Percentiles rank a stretch among this genome's conserved stretches.
These are phyloP conservation scores for Pituophis catenifer DNA, from an alignment of 2,113 vertebrate genomes.

Conservation along the genomic window DNA sequence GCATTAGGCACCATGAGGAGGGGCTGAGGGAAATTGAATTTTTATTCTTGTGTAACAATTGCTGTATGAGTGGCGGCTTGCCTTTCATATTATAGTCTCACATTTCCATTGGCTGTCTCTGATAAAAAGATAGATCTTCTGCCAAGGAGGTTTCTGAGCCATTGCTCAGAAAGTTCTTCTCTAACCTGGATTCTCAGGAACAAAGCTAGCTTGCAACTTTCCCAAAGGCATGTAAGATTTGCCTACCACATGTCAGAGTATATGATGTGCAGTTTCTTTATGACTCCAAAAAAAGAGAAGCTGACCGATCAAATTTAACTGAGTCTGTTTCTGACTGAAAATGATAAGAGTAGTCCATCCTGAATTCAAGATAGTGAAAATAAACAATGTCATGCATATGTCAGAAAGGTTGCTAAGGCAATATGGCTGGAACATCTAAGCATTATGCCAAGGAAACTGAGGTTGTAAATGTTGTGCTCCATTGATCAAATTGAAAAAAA, in stretches of 20 bases:
- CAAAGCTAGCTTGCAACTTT: slow-evolving; percentile 44
- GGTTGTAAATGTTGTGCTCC: background rate
- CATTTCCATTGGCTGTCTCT: slow-evolving; percentile 36
- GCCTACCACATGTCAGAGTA: slow-evolving; percentile 28
- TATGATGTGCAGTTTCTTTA: slow-evolving; percentile 14
- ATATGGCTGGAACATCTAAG: background rate
- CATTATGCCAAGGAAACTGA: background rate
- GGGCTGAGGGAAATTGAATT: background rate
- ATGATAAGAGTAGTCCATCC: background rate
- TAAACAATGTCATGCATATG: background rate
- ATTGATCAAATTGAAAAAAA: background rate
- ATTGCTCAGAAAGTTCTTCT: slow-evolving; percentile 53
- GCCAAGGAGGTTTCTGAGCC: slow-evolving; percentile 19
- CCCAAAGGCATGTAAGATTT: slow-evolving; percentile 34
- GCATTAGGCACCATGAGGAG: background rate
- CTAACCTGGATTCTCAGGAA: slow-evolving; percentile 25
- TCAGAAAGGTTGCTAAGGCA: background rate
- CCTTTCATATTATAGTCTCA: background rate
- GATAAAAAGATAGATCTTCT: slow-evolving; percentile 40
- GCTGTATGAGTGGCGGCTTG: accelerated
- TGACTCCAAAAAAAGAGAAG: background rate
- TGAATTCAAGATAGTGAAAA: background rate
- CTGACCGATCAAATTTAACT: background rate
- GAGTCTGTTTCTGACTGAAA: background rate
- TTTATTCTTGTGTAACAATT: background rate